A percentile compares a stretch with the other conserved stretches of the same genome.
Conservation (phyloP, 2,888 invertebrate genomes). For the Plebejus melissa region DNA sequence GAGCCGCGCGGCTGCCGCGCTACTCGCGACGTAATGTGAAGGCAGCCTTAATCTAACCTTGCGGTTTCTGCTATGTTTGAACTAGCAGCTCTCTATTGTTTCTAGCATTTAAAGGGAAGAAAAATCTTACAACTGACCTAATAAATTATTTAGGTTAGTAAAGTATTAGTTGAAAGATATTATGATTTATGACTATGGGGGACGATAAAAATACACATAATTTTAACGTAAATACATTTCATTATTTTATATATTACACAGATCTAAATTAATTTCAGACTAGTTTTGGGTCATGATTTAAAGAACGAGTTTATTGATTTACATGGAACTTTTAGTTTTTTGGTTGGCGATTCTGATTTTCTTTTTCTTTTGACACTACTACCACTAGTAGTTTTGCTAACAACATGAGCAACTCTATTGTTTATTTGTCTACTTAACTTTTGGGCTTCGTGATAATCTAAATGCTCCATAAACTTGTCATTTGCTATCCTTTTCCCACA, state of each 20-base stretch:
- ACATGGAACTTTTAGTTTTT: constrained; percentile 60
- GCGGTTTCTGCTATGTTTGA: no score
- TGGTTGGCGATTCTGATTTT: constrained; percentile 54
- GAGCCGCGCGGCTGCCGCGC: no score
- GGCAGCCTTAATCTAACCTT: no score
- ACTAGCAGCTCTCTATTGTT: no score
- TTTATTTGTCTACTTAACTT: constrained; percentile 85
- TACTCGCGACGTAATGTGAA: no score
- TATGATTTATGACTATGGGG: no score
- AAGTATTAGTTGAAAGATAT: no score
- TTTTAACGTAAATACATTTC: neutral
- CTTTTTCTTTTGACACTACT: constrained; percentile 59
- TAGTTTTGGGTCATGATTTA: constrained; percentile 35
- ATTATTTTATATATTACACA: neutral
- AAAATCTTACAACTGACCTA: no score
- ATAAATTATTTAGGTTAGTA: no score
- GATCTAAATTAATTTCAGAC: neutral
- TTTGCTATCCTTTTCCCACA: constrained; percentile 82
- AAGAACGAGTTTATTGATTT: constrained; percentile 69
- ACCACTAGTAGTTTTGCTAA: constrained; percentile 35
- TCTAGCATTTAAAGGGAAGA: no score
- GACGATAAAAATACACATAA: no score
- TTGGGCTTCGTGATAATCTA: constrained; percentile 91
- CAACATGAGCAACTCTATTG: constrained; percentile 45
- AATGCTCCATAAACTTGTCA: constrained; percentile 84